Percentiles rank a stretch among this genome's conserved stretches.
phyloP scores from a whole-genome alignment of 64 coral and sea anemone genomes.

The Stylophora pistillata region DNA sequence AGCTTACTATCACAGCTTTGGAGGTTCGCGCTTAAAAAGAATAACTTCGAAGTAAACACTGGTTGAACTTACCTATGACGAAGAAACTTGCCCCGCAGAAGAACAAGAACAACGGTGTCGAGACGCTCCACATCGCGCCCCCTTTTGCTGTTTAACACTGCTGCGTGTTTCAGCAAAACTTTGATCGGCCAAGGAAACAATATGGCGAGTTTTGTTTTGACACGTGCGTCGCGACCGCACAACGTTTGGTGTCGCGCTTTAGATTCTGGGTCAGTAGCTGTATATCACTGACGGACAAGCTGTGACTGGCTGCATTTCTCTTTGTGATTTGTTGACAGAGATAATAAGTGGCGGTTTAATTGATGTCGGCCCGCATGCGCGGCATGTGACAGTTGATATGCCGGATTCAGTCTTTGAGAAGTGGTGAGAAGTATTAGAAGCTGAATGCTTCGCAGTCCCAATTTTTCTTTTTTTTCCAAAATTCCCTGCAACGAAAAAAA shows the following conservation, averaged over 20 bases:
- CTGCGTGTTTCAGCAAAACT: background rate
- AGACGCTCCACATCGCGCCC: slow-evolving; percentile 2
- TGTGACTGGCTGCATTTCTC: background rate
- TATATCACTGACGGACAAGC: background rate
- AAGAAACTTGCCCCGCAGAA: slow-evolving; percentile 26
- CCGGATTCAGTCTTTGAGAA: background rate
- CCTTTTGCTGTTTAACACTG: background rate
- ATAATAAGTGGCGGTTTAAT: background rate
- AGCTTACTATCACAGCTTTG: background rate
- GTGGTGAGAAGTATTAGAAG: background rate
- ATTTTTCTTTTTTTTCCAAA: background rate
- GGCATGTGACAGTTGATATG: background rate
- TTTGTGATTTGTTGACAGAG: slow-evolving; percentile 12
- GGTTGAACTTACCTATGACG: background rate
- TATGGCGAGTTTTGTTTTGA: slow-evolving; percentile 38
- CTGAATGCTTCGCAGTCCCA: background rate
- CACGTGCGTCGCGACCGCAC: background rate
- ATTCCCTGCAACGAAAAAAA: background rate
- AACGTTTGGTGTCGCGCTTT: background rate
- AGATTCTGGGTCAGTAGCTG: background rate
- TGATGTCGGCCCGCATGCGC: slow-evolving; percentile 11
- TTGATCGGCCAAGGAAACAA: slow-evolving; percentile 15
- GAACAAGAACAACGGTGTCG: background rate
- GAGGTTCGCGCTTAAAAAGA: background rate
- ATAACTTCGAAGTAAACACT: background rate